These are phyloP conservation scores for Acanthaster planci DNA, from an alignment of 35 echinoderm and acorn worm genomes.

Conservation along the genomic window DNA sequence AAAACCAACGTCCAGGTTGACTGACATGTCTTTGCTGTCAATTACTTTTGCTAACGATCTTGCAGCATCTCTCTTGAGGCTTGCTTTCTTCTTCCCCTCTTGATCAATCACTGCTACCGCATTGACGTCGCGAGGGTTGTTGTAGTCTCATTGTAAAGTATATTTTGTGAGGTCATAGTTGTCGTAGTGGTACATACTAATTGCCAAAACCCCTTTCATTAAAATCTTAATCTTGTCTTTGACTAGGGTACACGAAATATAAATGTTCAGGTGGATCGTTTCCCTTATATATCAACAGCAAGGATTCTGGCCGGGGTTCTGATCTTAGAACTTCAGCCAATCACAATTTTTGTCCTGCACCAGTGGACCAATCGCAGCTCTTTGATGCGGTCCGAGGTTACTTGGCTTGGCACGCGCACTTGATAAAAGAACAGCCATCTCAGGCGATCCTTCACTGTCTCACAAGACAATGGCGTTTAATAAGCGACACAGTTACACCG, in stretches of 20 bases:
- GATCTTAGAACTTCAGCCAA: neutral
- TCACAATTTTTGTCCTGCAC: neutral
- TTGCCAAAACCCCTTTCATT: neutral
- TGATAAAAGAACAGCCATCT: neutral
- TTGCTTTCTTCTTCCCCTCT: neutral
- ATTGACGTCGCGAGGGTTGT: neutral
- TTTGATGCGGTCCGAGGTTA: neutral
- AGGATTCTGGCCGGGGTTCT: neutral
- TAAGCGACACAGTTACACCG: neutral
- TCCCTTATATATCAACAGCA: neutral
- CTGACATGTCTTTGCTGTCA: neutral
- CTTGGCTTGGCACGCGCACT: neutral
- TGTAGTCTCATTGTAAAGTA: neutral
- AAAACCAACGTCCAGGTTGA: slow-evolving; percentile 9
- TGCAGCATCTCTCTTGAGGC: neutral
- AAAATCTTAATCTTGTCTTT: neutral
- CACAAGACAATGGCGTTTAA: neutral
- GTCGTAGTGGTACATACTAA: neutral
- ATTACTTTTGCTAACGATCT: neutral
- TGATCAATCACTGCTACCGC: neutral
- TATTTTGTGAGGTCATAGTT: neutral
- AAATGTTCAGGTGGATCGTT: neutral
- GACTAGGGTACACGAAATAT: neutral
- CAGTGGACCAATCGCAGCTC: neutral
- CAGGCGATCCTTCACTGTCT: neutral